Conservation (phyloP, 1,140 invertebrate genomes). For the Bombus waltoni region DNA sequence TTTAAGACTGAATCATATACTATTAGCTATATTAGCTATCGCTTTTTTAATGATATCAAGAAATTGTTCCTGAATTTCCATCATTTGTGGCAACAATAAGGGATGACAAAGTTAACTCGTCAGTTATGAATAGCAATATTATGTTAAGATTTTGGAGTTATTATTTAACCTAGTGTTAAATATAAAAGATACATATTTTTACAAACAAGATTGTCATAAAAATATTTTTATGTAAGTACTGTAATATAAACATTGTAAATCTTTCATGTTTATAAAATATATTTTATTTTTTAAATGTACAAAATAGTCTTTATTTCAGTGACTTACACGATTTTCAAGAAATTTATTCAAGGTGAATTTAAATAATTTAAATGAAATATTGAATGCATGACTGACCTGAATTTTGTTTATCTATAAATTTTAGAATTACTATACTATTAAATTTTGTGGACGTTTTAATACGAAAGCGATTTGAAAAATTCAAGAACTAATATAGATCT, state of each 20-base stretch:
- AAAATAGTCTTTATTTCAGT: constrained; percentile 1
- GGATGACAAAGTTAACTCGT: no score
- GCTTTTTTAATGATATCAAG: neutral
- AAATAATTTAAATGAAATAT: constrained; percentile 3
- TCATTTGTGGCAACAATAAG: neutral
- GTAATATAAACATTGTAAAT: neutral
- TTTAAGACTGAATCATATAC: neutral
- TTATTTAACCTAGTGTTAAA: neutral
- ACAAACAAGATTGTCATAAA: neutral
- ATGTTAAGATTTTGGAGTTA: no score
- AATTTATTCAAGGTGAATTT: neutral
- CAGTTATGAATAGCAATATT: no score
- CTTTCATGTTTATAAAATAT: constrained; percentile 17
- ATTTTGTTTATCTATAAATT: neutral
- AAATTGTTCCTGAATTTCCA: neutral
- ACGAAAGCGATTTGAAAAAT: neutral
- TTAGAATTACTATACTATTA: neutral
- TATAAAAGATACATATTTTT: neutral
- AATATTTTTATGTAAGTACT: neutral
- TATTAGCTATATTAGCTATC: neutral
- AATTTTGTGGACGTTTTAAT: neutral
- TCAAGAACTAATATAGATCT: neutral
- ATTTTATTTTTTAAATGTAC: constrained; percentile 28
- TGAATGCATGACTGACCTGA: neutral
- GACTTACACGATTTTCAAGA: neutral